Evolutionary conservation across 2,113 vertebrate genomes (phyloP).

Genomic region (Ochotona curzoniae): DNA sequence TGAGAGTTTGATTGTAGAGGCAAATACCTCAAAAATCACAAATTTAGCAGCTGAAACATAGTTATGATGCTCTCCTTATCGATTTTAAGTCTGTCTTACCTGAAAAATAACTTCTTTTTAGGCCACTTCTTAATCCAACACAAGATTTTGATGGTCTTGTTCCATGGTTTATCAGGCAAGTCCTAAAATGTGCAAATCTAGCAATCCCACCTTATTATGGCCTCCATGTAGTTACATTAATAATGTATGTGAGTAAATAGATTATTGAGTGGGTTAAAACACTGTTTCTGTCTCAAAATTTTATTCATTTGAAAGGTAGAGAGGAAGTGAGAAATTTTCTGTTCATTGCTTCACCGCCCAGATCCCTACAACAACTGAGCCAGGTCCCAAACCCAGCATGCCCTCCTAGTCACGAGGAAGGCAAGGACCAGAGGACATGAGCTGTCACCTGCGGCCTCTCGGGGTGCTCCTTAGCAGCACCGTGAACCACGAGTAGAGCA

Average conservation of each 20-base stretch:
- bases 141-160: not conserved
- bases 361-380: too few relatives aligned
- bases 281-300: not conserved
- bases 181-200: not conserved
- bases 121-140: not conserved
- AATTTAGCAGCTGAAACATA: not conserved
- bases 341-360: too few relatives aligned
- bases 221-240: not conserved
- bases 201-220: not conserved
- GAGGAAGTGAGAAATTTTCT: too few relatives aligned
- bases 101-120: not conserved
- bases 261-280: not conserved
- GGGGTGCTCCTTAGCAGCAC: too few relatives aligned
- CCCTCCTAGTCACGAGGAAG: too few relatives aligned
- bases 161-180: not conserved
- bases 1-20: not conserved
- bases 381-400: too few relatives aligned
- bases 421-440: too few relatives aligned
- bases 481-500: too few relatives aligned
- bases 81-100: not conserved
- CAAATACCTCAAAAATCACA: not conserved
- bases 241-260: not conserved
- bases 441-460: too few relatives aligned
- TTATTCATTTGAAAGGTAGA: too few relatives aligned
- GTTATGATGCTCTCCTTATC: not conserved